Evolutionary conservation across 2,888 invertebrate genomes (phyloP), one percentile per base, ranked within the genome.

Genomic region (Frankliniella fusca): DNA sequence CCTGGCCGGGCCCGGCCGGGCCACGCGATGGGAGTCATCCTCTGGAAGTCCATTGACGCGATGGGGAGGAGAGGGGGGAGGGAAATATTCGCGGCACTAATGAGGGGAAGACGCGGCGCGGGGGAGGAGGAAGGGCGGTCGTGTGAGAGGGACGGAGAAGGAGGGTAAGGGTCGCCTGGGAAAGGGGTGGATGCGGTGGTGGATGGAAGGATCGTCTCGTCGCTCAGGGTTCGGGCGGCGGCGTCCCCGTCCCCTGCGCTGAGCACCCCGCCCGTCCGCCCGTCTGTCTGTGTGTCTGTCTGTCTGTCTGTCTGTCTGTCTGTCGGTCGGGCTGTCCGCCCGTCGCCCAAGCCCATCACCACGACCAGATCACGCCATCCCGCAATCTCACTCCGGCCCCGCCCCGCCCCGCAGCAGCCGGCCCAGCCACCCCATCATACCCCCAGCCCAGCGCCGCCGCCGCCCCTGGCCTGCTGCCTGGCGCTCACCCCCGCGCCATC

Each of bases 331-430:
- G 2, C 5, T 5, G 38, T 38, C 38, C 38, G 38, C 5, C 38
- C 38, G 38, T 38, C 38, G 38, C 27, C 23, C 70, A 2, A 70
- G n/a, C 70, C 70, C 70, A 76, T 76, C 70, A 76, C 10, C 70
- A 9, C 27, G 70, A 27, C 70, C 70, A 76, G 20, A 61, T 76
- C 70, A 76, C 70, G 70, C 70, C 70, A 76, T 76, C 9, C 70
- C 27, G 70, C 70, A 76, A 76, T 76, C 70, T 27, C 70, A n/a
- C 23, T 27, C 70, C 27, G 27, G 27, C 20, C 70, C 70, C 70
- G 9, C 54, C 54, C 54, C 12, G 20, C 7, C 61, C 61, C 18
- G 20, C 61, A 18, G 7, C 61, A 18, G 20, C 18, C 18, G 61
- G 61, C 61, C 18, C 18, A 18, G 61, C 61, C 18, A 61, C 61